Evolutionary conservation across 2,113 vertebrate species (phyloP), one percentile per base, ranked within the genome.

Genomic region (Lepus timidus): DNA sequence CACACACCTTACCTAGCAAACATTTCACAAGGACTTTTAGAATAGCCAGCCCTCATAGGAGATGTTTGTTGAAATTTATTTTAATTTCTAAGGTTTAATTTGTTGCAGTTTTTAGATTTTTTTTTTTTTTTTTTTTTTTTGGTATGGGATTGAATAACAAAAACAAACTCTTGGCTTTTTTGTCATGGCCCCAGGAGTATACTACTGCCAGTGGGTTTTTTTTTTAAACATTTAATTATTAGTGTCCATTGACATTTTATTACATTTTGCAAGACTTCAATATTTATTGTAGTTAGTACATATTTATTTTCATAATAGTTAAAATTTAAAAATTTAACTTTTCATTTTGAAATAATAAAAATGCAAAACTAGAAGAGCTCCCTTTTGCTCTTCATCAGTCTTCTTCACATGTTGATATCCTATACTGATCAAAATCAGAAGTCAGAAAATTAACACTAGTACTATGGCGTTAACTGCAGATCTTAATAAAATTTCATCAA

Each of bases 261-360:
- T 94, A 70, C 6, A 51, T 58, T 90, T 1, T 84, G 20, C 11
- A 67, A 84, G 85, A 85, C 61, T 92, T 94, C 12, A 81, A 44
- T 64, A 39, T 49, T 68, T 49, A 51, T 44, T 74, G 44, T 20
- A 70, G 67, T 44, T 2, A 83, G 9, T 90, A 79, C 36, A 80
- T 80, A 70, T 76, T 82, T 80, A 52, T 86, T 89, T 92, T 58
- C 23, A 71, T 70, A 75, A 89, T 92, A 83, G 25, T 83, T 68
- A 78, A 51, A 67, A 25, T 90, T 39, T 16, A 73, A 90, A 44
- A 83, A 85, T 19, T 71, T 44, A 27, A 36, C 39, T 70, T 84
- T 93, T 87, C 9, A 91, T 85, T 90, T 61, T 83, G 27, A 94
- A 92, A 27, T 82, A 90, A 86, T 87, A 94, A 74, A 81, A 82